Percentiles rank a stretch among this genome's conserved stretches.
Evolutionary conservation across 2,113 vertebrate genomes (phyloP).

Genomic region (Noturus placidus): DNA sequence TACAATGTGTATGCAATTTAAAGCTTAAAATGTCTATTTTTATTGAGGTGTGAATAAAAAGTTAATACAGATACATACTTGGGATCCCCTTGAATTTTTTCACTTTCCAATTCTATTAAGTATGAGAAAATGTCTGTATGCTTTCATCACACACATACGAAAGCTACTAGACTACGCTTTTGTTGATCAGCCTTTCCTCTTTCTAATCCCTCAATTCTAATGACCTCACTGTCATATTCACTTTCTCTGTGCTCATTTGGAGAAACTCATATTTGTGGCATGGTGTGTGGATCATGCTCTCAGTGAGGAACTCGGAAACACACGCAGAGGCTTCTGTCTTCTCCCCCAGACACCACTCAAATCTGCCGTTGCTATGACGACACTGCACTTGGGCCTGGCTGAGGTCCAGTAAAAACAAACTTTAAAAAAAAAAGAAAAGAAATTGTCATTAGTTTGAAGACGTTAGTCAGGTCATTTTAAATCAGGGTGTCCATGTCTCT

Average conservation of each 20-base stretch:
- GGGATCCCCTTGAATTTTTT: not conserved
- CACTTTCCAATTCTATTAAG: not conserved
- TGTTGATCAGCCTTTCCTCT: not conserved
- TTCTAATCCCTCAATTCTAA: not conserved
- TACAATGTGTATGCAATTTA: not conserved
- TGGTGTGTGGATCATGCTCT: slow-evolving; percentile 50
- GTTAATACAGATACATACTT: not conserved
- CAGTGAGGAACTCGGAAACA: slow-evolving; percentile 66
- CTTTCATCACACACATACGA: not conserved
- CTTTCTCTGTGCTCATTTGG: not conserved
- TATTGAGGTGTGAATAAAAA: not conserved
- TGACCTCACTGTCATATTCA: not conserved
- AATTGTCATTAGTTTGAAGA: not conserved
- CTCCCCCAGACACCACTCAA: slow-evolving; percentile 53
- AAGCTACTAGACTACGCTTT: not conserved
- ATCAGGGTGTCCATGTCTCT: not conserved
- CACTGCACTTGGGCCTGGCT: not conserved
- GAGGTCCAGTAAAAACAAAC: not conserved
- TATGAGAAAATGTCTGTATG: not conserved
- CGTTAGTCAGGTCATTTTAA: not conserved
- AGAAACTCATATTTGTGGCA: not conserved
- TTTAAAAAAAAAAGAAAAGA: too few species aligned
- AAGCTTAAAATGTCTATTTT: not conserved
- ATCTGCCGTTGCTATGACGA: slow-evolving; percentile 65
- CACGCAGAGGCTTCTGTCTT: slow-evolving; percentile 70